Base-by-base conservation (phyloP, 2,888 invertebrate genomes). In the Caenorhabditis sp. region DNA sequence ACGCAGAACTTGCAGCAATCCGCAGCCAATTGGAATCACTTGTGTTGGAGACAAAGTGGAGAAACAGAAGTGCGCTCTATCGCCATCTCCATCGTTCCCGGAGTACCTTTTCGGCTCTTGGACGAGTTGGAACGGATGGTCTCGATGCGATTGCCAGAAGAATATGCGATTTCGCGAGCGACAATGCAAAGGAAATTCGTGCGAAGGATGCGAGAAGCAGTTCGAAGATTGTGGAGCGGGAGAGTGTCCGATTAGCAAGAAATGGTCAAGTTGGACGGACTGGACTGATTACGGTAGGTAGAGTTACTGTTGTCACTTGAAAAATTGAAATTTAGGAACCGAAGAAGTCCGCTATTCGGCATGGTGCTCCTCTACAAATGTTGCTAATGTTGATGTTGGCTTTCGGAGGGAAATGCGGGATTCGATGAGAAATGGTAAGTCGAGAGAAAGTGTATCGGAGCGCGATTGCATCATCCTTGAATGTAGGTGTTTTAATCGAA, bases 61-160 rank as follows among this genome's bases (percentile, higher is more conserved):
- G 32, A 77, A 77, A 28, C 62, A 69, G 40, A 22, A 44, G 1
- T 80, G 80, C 55, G 32, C n/a, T n/a, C n/a, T 32, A 32, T 55
- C 24, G 0, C 24, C 47, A 5, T 24, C 28, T 18, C 28, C 70
- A 2, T n/a, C 24, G 0, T 35, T 81, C 20, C 81, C 81, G 4
- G 81, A 81, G 37, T 65, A 51, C 18, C 50, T 76, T 1, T 81
- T 76, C 37, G 76, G 76, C 9, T 28, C 76, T 0, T 81, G 81
- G 81, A 65, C 81, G 0, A 22, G 15, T 1, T 81, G 81, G 81
- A 81, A 71, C 47, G 37, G 51, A 9, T 81, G 81, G 81, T 65
- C 81, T 1, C 20, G 53, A 8, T 81, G 81, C 20, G 70, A 81
- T 67, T 81, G 81, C 67, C 37, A 58, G 5, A 22, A 51, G 8